Evolutionary conservation across 2,888 invertebrate genomes (phyloP), one percentile per base, ranked within the genome.

Genomic region (Aporophyla lueneburgensis): DNA sequence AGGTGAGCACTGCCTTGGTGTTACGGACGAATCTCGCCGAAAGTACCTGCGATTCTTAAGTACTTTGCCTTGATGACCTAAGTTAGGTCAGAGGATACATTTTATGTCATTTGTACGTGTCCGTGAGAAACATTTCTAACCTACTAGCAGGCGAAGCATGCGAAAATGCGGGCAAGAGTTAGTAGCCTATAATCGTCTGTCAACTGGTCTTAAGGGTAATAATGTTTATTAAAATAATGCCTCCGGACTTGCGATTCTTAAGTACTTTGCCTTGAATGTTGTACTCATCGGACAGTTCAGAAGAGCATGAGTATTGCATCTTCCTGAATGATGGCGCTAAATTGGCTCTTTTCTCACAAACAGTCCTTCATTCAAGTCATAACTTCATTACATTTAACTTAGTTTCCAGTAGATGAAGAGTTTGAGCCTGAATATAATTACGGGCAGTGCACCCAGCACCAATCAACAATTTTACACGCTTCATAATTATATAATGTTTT

Each of bases 401-500:
- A 58, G 40, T 58, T 73, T 40, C 43, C 46, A 51, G 54, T 66
- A 70, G 77, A 83, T 78, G 24, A 83, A 70, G 59, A 74, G 24
- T 53, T 61, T 58, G 19, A 59, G 54, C 21, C 71, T 27, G 62
- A 65, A 71, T 79, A 78, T 66, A 81, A 86, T 83, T 54, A 81
- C 21, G 16, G 27, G 12, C 53, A 68, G 62, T 33, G 43, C 10
- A 46, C 27, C 27, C 12, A 9, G 9, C 16, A 62, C 62, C 75
- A 79, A 87, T 86, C 74, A 86, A 71, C 51, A 63, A 66, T 66
- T 65, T 71, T 72, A 54, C 71, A 70, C 59, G 71, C 53, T 68
- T 78, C 70, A 77, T 86, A 83, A 81, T 77, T 76, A 69, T 54
- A 75, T 85, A 33, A 77, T 74, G 56, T 67, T 83, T 83, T 72